phyloP scores from a whole-genome alignment of 2,113 vertebrate species.

The Zapornia atra region DNA sequence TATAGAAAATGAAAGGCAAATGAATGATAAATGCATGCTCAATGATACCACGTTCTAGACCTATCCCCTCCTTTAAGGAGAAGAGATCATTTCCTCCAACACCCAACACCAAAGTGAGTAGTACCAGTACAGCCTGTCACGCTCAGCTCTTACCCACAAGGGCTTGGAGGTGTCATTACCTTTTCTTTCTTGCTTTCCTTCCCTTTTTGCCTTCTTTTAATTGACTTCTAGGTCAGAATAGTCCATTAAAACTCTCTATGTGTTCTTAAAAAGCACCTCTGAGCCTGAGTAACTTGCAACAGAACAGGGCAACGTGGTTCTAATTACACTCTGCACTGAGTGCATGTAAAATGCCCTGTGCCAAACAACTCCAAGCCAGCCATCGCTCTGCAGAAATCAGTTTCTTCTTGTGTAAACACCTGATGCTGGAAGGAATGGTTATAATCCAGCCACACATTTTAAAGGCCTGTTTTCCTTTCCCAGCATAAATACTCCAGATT shows the following conservation, averaged over 20 bases:
- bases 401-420: constrained; percentile 54
- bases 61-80: constrained; percentile 6
- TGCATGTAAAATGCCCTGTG: constrained; percentile 12
- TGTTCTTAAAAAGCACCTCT: constrained; percentile 39
- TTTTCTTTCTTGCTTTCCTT: not conserved
- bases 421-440: constrained; percentile 25
- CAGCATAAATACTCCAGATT: not conserved
- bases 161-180: not conserved
- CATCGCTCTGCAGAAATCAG: constrained; percentile 38
- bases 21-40: constrained; percentile 32
- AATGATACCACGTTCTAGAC: constrained; percentile 36
- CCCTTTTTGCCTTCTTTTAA: not conserved
- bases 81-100: not conserved
- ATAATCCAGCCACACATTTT: constrained; percentile 15
- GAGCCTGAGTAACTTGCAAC: constrained; percentile 19
- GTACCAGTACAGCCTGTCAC: not conserved
- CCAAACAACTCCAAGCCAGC: constrained; percentile 10
- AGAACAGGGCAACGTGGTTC: constrained; percentile 56
- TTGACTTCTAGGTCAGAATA: not conserved
- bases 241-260: constrained; percentile 8
- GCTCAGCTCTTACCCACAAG: not conserved
- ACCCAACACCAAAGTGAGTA: not conserved
- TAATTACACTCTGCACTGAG: constrained; percentile 49
- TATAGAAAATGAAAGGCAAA: constrained; percentile 55
- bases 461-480: not conserved